Percentiles rank a stretch among this genome's conserved stretches.
phyloP scores from a whole-genome alignment of 1,140 invertebrate genomes.

The Drosophila albomicans region DNA sequence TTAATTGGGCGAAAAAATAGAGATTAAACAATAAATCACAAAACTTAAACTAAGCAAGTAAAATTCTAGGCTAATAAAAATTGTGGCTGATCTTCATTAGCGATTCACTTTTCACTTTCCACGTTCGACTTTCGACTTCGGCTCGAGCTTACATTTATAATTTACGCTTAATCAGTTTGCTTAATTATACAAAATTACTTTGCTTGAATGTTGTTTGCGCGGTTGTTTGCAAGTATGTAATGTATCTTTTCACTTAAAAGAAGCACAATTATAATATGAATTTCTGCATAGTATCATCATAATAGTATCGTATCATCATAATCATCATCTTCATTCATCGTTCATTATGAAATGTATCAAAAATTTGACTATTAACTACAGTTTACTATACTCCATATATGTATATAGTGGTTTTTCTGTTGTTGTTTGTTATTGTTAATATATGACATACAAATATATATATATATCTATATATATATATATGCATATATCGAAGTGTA shows the following conservation, averaged over 20 bases:
- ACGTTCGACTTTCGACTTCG: constrained; percentile 54
- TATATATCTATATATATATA: constrained; percentile 24
- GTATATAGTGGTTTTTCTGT: constrained; percentile 25
- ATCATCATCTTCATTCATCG: constrained; percentile 30
- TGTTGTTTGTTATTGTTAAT: constrained; percentile 50
- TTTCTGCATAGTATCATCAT: constrained; percentile 50
- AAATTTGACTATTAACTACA: constrained; percentile 80
- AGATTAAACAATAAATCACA: constrained; percentile 84
- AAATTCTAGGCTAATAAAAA: constrained; percentile 72
- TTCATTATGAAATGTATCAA: constrained; percentile 75
- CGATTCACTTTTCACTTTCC: constrained; percentile 28
- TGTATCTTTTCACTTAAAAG: constrained; percentile 36
- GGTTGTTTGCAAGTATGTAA: constrained; percentile 34
- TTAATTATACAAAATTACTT: constrained; percentile 50
- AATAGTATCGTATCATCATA: constrained; percentile 40
- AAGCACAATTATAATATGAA: constrained; percentile 62
- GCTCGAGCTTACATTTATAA: constrained; percentile 68
- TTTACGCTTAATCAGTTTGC: constrained; percentile 75
- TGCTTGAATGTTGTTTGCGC: constrained; percentile 37
- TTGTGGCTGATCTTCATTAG: constrained; percentile 41
- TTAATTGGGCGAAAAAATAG: constrained; percentile 52
- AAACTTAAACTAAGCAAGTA: constrained; percentile 79
- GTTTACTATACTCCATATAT: constrained; percentile 63
- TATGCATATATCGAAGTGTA: constrained; percentile 16
- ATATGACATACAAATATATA: constrained; percentile 32